Evolutionary conservation across 2,797 vertebrate genomes (phyloP).

Genomic region (Toxotes lorentzi): DNA sequence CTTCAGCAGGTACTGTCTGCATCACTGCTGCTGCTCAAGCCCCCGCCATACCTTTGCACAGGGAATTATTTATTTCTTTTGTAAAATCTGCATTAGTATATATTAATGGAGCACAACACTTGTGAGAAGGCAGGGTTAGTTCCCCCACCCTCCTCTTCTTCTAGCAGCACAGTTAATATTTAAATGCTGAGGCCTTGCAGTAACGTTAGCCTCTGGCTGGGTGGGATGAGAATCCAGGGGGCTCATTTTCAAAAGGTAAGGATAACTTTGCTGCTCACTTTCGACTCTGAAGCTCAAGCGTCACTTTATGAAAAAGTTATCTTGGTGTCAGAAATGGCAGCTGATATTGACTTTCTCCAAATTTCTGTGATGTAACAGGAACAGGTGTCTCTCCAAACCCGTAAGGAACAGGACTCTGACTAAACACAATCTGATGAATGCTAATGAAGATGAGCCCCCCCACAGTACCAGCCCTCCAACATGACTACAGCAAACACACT

Average conservation of each 20-base stretch:
- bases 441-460: conserved; percentile 21
- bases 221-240: conserved; percentile 40
- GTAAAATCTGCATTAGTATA: conserved; percentile 53
- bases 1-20: conserved; percentile 56
- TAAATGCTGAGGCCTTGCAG: conserved; percentile 63
- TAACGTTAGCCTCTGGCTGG: conserved; percentile 52
- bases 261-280: conserved; percentile 24
- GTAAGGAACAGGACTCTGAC: conserved; percentile 14
- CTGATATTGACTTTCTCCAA: conserved; percentile 43
- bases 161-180: conserved; percentile 62
- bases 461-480: background rate
- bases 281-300: conserved; percentile 23
- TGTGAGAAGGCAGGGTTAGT: conserved; percentile 28
- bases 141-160: background rate
- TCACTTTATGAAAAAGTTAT: conserved; percentile 41
- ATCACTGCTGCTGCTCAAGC: conserved; percentile 37
- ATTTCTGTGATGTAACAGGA: conserved; percentile 40
- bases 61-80: conserved; percentile 51
- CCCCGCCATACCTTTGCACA: conserved; percentile 42
- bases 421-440: conserved; percentile 36
- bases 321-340: conserved; percentile 32
- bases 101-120: conserved; percentile 30
- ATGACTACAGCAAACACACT: conserved; percentile 7
- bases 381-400: conserved; percentile 41
- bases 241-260: conserved; percentile 49